Base-by-base conservation (phyloP, 2,888 invertebrate genomes). In the Nycteola revayana region DNA sequence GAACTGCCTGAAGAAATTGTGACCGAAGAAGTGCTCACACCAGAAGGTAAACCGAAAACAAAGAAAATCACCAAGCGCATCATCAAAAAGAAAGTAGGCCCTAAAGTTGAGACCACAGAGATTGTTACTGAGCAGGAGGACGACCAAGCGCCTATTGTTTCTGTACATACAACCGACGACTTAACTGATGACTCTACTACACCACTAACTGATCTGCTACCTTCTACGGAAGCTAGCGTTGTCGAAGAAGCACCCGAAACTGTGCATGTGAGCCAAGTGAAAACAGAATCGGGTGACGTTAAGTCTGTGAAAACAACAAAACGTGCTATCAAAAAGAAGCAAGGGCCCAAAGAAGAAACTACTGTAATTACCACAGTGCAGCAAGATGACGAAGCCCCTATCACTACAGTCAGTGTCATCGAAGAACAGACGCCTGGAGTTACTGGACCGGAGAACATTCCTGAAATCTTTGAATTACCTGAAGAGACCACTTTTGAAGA, bases 81-180 rank as follows among this genome's bases (percentile, higher is more conserved):
- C 0, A 75, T 82, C 7, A 85, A 63, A 80, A 89, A 25, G 54
- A 86, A 41, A 77, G 78, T 45, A 80, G 75, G 68, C 23, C 70
- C 55, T 0, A 56, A 31, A 2, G n/a, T 50, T 0, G 46, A 49
- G 30, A 54, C 52, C 0, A 50, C 51, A 24, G 1, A 44, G 1
- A 44, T 47, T 1, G 39, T 23, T 0, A 80, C 78, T 48, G 74
- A 65, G 58, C 55, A 72, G 38, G 43, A 78, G 71, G 63, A 89
- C 56, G 62, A 83, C 61, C 77, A 79, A 33, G 14, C 61, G 22
- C 60, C 72, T 6, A 39, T 36, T 2, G 1, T 49, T 3, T 39
- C 41, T 0, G 21, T 51, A 9, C 31, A 37, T 21, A 44, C 36
- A 25, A 40, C 38, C 7, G 40, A 44, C 3, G 36, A 37, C 43